Conservation (phyloP, 1,140 invertebrate species). For the Neotoxoptera formosana region DNA sequence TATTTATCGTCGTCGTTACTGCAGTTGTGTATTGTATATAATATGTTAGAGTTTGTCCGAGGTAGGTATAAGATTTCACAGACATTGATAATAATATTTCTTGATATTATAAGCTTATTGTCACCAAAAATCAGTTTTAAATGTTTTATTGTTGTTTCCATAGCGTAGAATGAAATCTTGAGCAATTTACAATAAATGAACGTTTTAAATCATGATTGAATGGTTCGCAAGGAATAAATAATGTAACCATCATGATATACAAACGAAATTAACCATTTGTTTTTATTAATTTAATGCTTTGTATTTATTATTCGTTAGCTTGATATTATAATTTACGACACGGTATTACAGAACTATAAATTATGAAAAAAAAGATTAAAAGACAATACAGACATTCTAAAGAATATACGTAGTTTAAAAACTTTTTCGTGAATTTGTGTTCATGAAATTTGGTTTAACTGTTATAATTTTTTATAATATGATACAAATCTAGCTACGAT, state of each 20-base stretch:
- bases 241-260: background rate
- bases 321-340: background rate
- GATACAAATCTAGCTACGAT: background rate
- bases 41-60: background rate
- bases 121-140: background rate
- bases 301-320: background rate
- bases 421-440: background rate
- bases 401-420: background rate
- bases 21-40: background rate
- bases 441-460: background rate
- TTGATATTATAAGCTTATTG: background rate
- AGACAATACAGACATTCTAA: no score
- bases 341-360: background rate
- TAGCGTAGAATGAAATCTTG: background rate
- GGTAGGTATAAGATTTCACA: background rate
- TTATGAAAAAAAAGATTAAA: background rate
- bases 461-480: background rate
- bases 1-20: background rate
- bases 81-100: background rate
- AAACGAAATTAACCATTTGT: background rate
- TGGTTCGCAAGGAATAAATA: background rate
- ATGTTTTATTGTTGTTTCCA: background rate
- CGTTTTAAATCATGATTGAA: no score
- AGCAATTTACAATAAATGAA: no score
- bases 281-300: background rate